These are phyloP conservation scores for Sisyra nigra DNA, from an alignment of 2,888 invertebrate genomes.

Conservation along the genomic window DNA sequence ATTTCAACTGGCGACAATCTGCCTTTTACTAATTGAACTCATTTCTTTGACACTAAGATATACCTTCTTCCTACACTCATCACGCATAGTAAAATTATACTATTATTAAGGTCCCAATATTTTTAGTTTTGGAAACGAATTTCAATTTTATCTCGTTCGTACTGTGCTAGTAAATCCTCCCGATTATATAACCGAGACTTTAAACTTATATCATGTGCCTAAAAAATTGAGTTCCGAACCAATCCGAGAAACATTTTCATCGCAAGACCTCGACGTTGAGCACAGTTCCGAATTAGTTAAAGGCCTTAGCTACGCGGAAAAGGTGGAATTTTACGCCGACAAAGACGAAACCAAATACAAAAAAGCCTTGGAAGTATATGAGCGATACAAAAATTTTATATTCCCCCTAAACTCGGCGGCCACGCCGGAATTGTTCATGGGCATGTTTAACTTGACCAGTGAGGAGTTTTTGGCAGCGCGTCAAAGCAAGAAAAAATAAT, in stretches of 20 bases:
- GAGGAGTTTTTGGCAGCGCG: too few species aligned
- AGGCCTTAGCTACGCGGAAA: not conserved
- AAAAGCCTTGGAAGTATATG: not conserved
- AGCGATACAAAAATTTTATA: conserved; percentile 1
- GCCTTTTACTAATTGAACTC: too few species aligned
- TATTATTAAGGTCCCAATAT: too few species aligned
- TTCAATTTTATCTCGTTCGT: conserved; percentile 22
- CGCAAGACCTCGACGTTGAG: not conserved
- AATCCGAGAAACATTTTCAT: not conserved
- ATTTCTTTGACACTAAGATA: too few species aligned
- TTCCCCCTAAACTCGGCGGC: not conserved
- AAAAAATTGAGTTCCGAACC: not conserved
- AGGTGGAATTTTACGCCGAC: not conserved
- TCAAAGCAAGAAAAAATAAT: too few species aligned
- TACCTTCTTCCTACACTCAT: too few species aligned
- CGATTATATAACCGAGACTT: conserved; percentile 20
- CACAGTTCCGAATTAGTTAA: not conserved
- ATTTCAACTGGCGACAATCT: too few species aligned
- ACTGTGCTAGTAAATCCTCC: conserved; percentile 20
- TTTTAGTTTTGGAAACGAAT: conserved; percentile 23
- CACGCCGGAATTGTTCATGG: not conserved
- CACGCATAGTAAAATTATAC: too few species aligned
- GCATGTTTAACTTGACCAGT: not conserved
- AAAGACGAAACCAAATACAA: not conserved
- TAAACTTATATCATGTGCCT: conserved; percentile 16